A percentile compares a stretch with the other conserved stretches of the same genome.
These are phyloP conservation scores for Polymixis flavicincta DNA, from an alignment of 2,888 invertebrate genomes.

Conservation along the genomic window DNA sequence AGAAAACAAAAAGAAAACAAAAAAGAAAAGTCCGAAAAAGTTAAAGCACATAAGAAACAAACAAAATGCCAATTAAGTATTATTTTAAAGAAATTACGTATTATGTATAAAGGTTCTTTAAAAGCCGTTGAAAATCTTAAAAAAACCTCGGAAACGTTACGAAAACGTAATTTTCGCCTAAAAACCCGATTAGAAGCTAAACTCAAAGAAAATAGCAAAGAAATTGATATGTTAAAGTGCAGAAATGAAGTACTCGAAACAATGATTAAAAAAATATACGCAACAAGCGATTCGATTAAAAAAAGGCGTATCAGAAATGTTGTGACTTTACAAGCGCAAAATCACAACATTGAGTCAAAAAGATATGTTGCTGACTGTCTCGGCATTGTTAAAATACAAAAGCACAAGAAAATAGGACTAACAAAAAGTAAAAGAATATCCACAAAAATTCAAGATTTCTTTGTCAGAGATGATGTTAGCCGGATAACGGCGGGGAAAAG, in stretches of 20 bases:
- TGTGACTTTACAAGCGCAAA: not conserved
- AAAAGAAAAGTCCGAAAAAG: not conserved
- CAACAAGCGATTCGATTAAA: not conserved
- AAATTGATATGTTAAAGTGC: not conserved
- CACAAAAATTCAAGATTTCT: slow-evolving; percentile 1
- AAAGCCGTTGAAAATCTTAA: slow-evolving; percentile 10
- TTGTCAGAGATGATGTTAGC: slow-evolving; percentile 1
- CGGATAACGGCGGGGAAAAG: slow-evolving; percentile 5
- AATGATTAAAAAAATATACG: not conserved
- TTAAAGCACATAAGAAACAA: not conserved
- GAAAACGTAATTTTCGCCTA: slow-evolving; percentile 13
- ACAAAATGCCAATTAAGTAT: slow-evolving; percentile 1
- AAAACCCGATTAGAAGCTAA: slow-evolving; percentile 10
- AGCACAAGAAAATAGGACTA: slow-evolving; percentile 1
- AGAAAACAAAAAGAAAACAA: not conserved
- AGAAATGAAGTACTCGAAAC: slow-evolving; percentile 2
- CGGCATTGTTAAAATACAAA: not conserved
- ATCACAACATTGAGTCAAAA: slow-evolving; percentile 4
- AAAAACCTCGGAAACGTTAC: slow-evolving; percentile 16
- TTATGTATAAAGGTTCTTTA: not conserved
- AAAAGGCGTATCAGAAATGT: not conserved
- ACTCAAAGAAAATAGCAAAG: not conserved
- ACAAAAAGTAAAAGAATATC: slow-evolving; percentile 4
- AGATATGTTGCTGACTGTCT: slow-evolving; percentile 1
- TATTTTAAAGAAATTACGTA: slow-evolving; percentile 1